phyloP scores from a whole-genome alignment of 2,797 vertebrate species.

The Eupleurogrammus muticus region DNA sequence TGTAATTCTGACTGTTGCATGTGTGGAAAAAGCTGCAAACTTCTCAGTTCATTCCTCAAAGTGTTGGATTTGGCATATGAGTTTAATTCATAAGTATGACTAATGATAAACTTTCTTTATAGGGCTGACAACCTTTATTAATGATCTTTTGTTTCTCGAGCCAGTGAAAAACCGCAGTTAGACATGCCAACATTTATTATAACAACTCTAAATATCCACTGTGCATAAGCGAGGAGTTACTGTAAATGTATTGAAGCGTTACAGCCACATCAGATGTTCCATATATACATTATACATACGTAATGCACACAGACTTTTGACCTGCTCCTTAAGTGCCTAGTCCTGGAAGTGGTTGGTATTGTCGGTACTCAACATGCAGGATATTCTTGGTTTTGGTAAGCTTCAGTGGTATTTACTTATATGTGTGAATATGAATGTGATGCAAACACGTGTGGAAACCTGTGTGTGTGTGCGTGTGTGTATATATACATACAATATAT shows the following conservation, averaged over 20 bases:
- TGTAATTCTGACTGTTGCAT: neutral
- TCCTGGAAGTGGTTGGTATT: neutral
- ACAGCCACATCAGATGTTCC: neutral
- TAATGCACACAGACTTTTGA: too few relatives aligned
- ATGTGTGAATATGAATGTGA: conserved; percentile 3
- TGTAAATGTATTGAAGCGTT: neutral
- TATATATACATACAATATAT: neutral
- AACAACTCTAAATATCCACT: neutral
- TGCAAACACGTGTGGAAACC: neutral
- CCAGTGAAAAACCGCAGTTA: too few relatives aligned
- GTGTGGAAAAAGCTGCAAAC: neutral
- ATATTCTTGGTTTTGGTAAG: neutral
- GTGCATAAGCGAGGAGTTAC: neutral
- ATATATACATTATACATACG: too few relatives aligned
- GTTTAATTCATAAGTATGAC: neutral
- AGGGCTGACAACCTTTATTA: too few relatives aligned
- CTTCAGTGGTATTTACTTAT: neutral
- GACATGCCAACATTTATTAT: too few relatives aligned
- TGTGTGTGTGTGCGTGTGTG: neutral
- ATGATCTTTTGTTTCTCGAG: too few relatives aligned
- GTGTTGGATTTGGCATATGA: neutral
- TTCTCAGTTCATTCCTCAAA: neutral
- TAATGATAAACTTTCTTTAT: neutral
- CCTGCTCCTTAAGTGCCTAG: neutral
- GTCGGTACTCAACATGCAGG: neutral